phyloP scores from a whole-genome alignment of 2,888 invertebrate genomes.

The Orthosia gothica region DNA sequence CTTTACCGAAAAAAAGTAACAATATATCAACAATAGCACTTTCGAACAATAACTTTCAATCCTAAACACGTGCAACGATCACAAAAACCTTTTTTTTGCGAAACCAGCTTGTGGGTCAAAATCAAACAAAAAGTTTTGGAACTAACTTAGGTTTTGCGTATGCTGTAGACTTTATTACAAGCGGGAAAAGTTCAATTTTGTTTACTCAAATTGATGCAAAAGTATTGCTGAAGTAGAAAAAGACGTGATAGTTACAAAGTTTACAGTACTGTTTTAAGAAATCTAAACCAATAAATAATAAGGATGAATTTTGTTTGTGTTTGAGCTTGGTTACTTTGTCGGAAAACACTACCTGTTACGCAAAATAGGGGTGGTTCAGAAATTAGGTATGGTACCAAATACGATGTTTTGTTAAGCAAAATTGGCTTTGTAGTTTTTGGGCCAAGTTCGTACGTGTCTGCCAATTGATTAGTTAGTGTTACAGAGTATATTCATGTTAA shows the following conservation, averaged over 20 bases:
- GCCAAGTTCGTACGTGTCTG: conserved; percentile 56
- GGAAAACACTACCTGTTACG: conserved; percentile 77
- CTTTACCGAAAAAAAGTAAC: conserved; percentile 45
- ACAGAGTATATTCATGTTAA: conserved; percentile 18
- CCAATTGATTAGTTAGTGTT: conserved; percentile 62
- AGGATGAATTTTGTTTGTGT: conserved; percentile 41
- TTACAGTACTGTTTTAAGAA: conserved; percentile 14
- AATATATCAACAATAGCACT: conserved; percentile 67
- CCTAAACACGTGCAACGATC: conserved; percentile 74
- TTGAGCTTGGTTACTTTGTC: conserved; percentile 22
- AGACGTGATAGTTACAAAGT: conserved; percentile 38
- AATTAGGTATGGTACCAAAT: conserved; percentile 65
- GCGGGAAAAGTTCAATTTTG: conserved; percentile 26
- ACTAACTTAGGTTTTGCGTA: conserved; percentile 33
- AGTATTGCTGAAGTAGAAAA: conserved; percentile 33
- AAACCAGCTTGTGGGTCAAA: conserved; percentile 72
- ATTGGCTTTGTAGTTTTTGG: conserved; percentile 65
- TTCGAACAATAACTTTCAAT: conserved; percentile 68
- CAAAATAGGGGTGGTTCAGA: conserved; percentile 73
- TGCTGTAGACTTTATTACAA: conserved; percentile 13
- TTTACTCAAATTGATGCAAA: background rate
- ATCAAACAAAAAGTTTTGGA: conserved; percentile 66
- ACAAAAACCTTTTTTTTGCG: conserved; percentile 73
- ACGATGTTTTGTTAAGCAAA: conserved; percentile 69
- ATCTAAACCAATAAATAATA: conserved; percentile 24